Evolutionary conservation across 2,888 invertebrate species (phyloP), one percentile per base, ranked within the genome.

Genomic region (Atrina japonica): DNA sequence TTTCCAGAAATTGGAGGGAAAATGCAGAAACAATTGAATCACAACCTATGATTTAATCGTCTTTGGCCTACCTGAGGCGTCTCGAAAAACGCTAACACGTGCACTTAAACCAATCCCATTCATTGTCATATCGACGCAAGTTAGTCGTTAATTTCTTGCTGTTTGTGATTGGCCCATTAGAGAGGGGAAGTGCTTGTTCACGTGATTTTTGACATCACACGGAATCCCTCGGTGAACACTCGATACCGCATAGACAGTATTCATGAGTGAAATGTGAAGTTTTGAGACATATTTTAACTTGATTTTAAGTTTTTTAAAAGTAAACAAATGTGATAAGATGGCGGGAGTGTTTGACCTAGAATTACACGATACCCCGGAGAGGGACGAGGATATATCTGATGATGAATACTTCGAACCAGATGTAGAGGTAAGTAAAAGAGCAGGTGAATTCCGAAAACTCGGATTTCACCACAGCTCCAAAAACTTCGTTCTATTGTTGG

Each of bases 341-440:
- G 91, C 91, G 91, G 96, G 95, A 92, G 95, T 97, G 91, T 97
- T 97, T 92, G 96, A 97, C 93, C 94, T 97, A 91, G 97, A 97
- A 92, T 93, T 97, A 89, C 94, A 94, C 88, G 91, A 90, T 66
- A 86, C 84, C 49, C 85, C 83, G 18, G 83, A 83, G 59, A 83
- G 78, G 29, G 81, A 85, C 27, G 89, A 89, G 56, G 88, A 89
- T 94, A 95, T 89, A 87, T 92, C 92, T 65, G 95, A 96, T 85
- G 96, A 97, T 90, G 97, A 97, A 92, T 94, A 94, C 90, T 95
- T 96, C 90, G 96, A 96, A 81, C 82, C 86, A 71, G 89, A 88
- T 70, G 86, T 86, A 66, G 82, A 84, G 69, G 83, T 85, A 72
- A 95, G 92, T 97, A 96, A 93, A 29, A 11, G 14, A 25, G 49